Evolutionary conservation across 2,888 invertebrate species (phyloP), one percentile per base, ranked within the genome.

Genomic region (Trichopoda pennipes): DNA sequence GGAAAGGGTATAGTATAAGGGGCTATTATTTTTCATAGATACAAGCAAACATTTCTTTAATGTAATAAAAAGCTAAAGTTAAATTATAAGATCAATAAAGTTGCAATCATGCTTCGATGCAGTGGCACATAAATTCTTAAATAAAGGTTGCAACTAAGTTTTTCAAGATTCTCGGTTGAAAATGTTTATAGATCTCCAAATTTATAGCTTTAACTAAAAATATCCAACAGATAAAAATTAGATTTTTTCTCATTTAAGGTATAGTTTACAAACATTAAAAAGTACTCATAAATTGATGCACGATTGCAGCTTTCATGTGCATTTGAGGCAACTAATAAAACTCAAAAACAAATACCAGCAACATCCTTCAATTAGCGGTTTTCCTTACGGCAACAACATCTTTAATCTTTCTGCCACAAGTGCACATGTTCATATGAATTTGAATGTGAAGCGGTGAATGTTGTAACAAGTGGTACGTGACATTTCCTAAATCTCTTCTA

Each of bases 401-500:
- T 61, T 79, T 73, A 84, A 81, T 82, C 79, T 81, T 66, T 61
- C 19, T 55, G 14, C 55, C 32, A 55, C 55, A 17, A 44, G 58
- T 10, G 19, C 3, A 44, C 14, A 35, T 3, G n/a, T 44, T 16
- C 1, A n/a, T 60, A 35, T 49, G 64, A 47, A 49, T 35, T 9
- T 17, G 19, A 38, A 60, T 49, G 10, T 55, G 60, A 68, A 61
- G 58, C 38, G 58, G 49, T 77, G 60, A 68, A 56, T 74, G 64
- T 68, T 77, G 79, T 77, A 58, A 74, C 82, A 82, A 82, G 82
- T 84, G 74, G 84, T 82, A 84, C 84, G 84, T 84, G 84, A 84
- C 84, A 84, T 80, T 84, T 84, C 72, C 81, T 75, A 82, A 84
- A 84, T 84, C 77, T 72, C 77, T 82, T 53, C 73, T 21, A 80